These are phyloP conservation scores for Ennomos erosarius DNA, from an alignment of 2,888 invertebrate genomes.

Conservation along the genomic window DNA sequence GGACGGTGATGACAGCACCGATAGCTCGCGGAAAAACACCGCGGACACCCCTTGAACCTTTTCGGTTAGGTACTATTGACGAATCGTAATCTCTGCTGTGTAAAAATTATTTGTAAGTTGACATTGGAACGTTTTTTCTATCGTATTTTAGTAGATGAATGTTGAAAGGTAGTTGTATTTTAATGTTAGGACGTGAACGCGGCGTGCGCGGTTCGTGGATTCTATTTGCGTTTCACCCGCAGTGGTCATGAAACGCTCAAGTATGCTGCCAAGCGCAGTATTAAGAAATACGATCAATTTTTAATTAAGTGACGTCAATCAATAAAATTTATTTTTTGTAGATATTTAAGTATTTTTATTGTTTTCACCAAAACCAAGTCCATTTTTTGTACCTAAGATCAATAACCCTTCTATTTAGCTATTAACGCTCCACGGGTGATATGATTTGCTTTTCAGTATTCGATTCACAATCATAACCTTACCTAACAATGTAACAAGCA, in stretches of 20 bases:
- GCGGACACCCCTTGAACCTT: not conserved
- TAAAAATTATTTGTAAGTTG: conserved; percentile 17
- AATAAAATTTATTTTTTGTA: conserved; percentile 28
- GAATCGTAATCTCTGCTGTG: conserved; percentile 16
- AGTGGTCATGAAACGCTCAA: conserved; percentile 3
- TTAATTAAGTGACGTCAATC: conserved; percentile 29
- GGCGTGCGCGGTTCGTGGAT: conserved; percentile 8
- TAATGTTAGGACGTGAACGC: conserved; percentile 1
- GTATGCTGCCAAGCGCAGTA: conserved; percentile 10
- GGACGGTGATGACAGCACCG: not conserved
- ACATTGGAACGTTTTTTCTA: conserved; percentile 15
- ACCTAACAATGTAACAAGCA: too few relatives aligned
- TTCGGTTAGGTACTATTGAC: not conserved
- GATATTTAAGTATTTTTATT: conserved; percentile 16
- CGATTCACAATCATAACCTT: too few relatives aligned
- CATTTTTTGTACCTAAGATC: too few relatives aligned
- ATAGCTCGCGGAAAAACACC: conserved; percentile 2
- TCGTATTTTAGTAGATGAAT: conserved; percentile 10
- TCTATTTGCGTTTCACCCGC: not conserved
- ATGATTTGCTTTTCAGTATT: too few relatives aligned
- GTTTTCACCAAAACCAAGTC: not conserved
- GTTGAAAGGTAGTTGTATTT: conserved; percentile 4
- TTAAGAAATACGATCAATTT: conserved; percentile 14
- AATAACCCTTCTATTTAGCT: too few relatives aligned
- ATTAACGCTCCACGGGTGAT: too few relatives aligned